These are phyloP conservation scores for Cossypha caffra DNA, from an alignment of 2,797 vertebrate genomes.

Conservation along the genomic window DNA sequence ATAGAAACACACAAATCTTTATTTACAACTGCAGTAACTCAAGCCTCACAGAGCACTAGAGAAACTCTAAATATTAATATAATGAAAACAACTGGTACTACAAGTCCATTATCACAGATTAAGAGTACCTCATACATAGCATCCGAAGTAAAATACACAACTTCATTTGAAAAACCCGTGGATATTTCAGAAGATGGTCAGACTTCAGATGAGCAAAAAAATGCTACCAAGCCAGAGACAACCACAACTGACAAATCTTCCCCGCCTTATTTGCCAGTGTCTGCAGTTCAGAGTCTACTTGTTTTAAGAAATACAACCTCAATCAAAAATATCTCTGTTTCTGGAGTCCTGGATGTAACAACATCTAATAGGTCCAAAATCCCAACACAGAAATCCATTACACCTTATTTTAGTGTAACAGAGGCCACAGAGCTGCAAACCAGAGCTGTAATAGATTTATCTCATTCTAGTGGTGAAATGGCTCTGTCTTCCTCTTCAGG, in stretches of 20 bases:
- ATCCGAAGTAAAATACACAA: slow-evolving; percentile 35
- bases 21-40: neutral
- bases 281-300: neutral
- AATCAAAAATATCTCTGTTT: neutral
- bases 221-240: neutral
- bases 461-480: neutral
- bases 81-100: neutral
- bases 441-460: neutral
- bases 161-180: neutral
- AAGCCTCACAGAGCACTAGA: neutral
- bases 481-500: neutral
- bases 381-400: neutral
- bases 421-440: slow-evolving; percentile 14
- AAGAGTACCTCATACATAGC: slow-evolving; percentile 18
- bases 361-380: neutral
- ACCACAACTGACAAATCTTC: neutral
- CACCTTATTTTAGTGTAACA: slow-evolving; percentile 33
- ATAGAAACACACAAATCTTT: neutral
- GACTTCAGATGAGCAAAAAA: neutral
- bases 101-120: neutral
- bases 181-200: neutral
- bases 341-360: neutral
- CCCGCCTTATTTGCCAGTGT: neutral
- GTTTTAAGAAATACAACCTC: slow-evolving; percentile 18
- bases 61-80: neutral